Evolutionary conservation across 2,113 vertebrate genomes (phyloP).

Genomic region (Catharus fuscescens): DNA sequence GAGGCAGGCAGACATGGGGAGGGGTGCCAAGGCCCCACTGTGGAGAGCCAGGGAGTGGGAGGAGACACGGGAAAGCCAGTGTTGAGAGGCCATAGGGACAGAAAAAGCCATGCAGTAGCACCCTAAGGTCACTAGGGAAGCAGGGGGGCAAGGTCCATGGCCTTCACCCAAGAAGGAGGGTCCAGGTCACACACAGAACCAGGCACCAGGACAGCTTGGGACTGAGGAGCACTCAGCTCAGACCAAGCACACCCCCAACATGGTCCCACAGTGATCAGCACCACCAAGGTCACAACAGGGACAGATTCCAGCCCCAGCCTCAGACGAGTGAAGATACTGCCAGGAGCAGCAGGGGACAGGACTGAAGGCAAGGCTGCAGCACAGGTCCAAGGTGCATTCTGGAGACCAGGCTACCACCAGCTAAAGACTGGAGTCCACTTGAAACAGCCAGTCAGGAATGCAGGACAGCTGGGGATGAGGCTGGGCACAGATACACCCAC

Average conservation of each 20-base stretch:
- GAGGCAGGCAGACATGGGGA: background rate
- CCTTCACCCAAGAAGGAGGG: background rate
- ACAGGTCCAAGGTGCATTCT: background rate
- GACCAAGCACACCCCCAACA: rapidly evolving
- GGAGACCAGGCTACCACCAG: background rate
- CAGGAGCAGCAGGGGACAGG: background rate
- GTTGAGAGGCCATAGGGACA: background rate
- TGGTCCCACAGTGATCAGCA: rapidly evolving
- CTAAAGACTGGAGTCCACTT: background rate
- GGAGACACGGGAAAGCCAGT: background rate
- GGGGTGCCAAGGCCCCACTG: background rate
- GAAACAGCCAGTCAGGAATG: background rate
- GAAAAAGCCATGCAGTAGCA: background rate
- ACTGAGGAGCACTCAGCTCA: background rate
- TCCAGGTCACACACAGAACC: background rate
- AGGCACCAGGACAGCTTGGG: background rate
- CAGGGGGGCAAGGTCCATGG: background rate
- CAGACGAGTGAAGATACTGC: background rate
- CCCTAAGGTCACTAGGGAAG: background rate
- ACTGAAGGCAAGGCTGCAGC: background rate
- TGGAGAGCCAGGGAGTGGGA: background rate
- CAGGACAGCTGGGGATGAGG: background rate
- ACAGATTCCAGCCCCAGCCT: background rate
- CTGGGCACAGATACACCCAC: background rate
- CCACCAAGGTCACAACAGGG: rapidly evolving